Percentiles rank a stretch among this genome's conserved stretches.
Conservation (phyloP, 2,113 vertebrate genomes). For the Corynorhinus townsendii region DNA sequence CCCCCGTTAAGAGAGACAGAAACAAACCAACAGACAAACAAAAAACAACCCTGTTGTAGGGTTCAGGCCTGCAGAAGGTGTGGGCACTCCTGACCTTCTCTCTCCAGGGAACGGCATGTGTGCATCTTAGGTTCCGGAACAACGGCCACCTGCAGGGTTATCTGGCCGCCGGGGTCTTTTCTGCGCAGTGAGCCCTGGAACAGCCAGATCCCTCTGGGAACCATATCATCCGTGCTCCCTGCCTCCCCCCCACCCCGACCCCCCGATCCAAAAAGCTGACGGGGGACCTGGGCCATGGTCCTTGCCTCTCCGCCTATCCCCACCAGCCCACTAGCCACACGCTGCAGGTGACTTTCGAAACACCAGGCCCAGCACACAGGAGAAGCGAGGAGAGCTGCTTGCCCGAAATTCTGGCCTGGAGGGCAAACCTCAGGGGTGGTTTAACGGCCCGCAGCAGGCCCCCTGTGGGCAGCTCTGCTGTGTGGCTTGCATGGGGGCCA, state of each 20-base stretch:
- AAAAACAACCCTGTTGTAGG: neutral
- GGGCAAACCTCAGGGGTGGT: neutral
- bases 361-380: neutral
- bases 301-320: neutral
- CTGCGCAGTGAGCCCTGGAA: neutral
- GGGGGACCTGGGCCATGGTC: neutral
- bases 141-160: too few species aligned
- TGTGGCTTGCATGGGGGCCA: constrained; percentile 5
- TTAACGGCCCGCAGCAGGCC: neutral
- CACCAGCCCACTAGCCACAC: neutral
- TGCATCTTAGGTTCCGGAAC: neutral
- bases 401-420: neutral
- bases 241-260: neutral
- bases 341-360: neutral
- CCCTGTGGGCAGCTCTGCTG: neutral
- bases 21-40: neutral
- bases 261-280: neutral
- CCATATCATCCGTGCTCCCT: neutral
- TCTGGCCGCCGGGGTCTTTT: neutral
- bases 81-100: too few species aligned
- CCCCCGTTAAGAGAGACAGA: neutral
- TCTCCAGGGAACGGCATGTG: neutral
- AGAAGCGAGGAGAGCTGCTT: neutral
- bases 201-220: neutral
- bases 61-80: neutral